Evolutionary conservation across 1,140 invertebrate genomes (phyloP).

Genomic region (Solenopsis invicta): DNA sequence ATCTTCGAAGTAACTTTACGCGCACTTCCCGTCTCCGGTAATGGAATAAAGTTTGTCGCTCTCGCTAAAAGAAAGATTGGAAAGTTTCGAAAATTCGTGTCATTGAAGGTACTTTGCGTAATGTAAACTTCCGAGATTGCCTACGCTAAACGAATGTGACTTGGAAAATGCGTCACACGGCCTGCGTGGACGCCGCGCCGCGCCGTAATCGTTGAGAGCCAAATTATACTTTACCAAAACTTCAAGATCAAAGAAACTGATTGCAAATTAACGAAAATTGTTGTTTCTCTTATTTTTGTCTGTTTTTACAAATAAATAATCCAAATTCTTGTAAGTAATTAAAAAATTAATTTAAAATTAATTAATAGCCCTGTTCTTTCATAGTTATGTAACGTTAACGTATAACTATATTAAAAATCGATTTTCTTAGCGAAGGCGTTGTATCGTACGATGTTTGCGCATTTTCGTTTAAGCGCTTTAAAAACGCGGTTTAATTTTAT

Average conservation of each 20-base stretch:
- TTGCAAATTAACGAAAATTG: not conserved
- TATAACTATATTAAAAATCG: too few relatives aligned
- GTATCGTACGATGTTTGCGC: too few relatives aligned
- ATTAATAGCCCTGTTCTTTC: too few relatives aligned
- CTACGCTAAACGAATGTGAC: slow-evolving; percentile 45
- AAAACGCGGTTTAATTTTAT: too few relatives aligned
- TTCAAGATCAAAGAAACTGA: not conserved
- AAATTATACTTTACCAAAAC: slow-evolving; percentile 33
- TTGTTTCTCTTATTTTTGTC: not conserved
- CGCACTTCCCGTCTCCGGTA: slow-evolving; percentile 50
- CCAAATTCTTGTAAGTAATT: too few relatives aligned
- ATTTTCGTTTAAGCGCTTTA: too few relatives aligned
- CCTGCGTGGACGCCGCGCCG: not conserved
- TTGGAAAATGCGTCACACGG: slow-evolving; percentile 46
- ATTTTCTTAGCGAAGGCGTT: too few relatives aligned
- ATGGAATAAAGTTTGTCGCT: slow-evolving; percentile 64
- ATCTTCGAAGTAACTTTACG: slow-evolving; percentile 46
- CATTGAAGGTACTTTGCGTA: slow-evolving; percentile 63
- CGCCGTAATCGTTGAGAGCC: slow-evolving; percentile 6
- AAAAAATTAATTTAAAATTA: too few relatives aligned
- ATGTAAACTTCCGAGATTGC: slow-evolving; percentile 59
- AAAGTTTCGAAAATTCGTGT: slow-evolving; percentile 62
- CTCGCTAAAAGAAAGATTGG: slow-evolving; percentile 61
- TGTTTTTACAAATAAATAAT: not conserved
- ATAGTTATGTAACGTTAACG: too few relatives aligned